Evolutionary conservation across 2,888 invertebrate species (phyloP).

Genomic region (Hartigia nigra): DNA sequence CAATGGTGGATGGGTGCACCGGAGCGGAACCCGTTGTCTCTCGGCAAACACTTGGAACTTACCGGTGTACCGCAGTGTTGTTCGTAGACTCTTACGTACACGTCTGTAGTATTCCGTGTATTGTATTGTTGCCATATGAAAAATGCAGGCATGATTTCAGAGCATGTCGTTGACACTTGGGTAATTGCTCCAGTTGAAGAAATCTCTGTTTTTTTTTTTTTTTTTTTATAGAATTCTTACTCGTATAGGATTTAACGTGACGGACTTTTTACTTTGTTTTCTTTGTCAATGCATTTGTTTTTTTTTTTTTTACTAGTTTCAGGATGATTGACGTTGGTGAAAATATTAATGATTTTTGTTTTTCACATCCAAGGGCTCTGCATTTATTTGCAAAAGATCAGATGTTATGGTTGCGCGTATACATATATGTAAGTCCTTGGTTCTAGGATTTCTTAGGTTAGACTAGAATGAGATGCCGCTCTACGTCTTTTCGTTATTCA

Average conservation of each 20-base stretch:
- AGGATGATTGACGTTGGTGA: neutral
- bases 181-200: neutral
- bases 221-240: neutral
- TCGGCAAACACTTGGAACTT: slow-evolving; percentile 13
- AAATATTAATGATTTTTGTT: neutral
- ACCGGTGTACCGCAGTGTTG: neutral
- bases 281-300: neutral
- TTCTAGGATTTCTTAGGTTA: neutral
- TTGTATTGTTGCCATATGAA: neutral
- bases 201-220: neutral
- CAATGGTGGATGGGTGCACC: slow-evolving; percentile 39
- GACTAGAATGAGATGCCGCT: neutral
- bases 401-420: neutral
- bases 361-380: neutral
- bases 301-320: neutral
- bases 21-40: slow-evolving; percentile 42
- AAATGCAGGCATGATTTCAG: neutral
- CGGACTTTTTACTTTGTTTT: neutral
- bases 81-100: slow-evolving; percentile 2
- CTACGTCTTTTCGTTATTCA: neutral
- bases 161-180: neutral
- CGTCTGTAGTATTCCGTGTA: neutral
- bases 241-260: neutral
- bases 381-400: neutral
- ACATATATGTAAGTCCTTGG: neutral